Percentiles rank a stretch among this genome's conserved stretches.
These are phyloP conservation scores for Rhagium mordax DNA, from an alignment of 2,888 invertebrate genomes.

Conservation along the genomic window DNA sequence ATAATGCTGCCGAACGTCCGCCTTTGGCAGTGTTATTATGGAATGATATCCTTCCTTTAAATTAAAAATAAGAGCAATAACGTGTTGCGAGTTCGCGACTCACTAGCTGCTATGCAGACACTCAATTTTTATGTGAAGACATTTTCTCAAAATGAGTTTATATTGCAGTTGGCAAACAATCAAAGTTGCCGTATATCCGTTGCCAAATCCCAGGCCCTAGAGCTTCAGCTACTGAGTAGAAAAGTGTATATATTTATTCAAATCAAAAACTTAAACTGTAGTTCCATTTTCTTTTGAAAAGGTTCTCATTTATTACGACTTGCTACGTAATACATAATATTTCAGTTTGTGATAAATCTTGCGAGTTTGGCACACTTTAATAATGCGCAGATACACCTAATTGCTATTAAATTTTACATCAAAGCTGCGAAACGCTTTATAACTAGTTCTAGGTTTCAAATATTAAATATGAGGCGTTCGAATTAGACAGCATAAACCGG, in stretches of 20 bases:
- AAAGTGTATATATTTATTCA: background rate
- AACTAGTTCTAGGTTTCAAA: background rate
- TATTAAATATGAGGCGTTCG: background rate
- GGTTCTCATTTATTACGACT: background rate
- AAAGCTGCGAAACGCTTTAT: background rate
- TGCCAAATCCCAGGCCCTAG: background rate
- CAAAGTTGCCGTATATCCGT: constrained; percentile 3
- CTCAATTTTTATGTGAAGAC: background rate
- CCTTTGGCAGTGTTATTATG: background rate
- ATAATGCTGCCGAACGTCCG: constrained; percentile 1
- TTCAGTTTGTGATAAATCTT: background rate
- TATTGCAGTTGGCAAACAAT: constrained; percentile 21
- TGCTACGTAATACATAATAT: background rate
- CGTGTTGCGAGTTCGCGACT: background rate
- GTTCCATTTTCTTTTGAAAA: background rate
- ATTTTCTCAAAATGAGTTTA: constrained; percentile 11
- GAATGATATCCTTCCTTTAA: background rate
- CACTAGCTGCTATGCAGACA: background rate
- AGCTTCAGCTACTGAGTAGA: background rate
- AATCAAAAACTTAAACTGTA: background rate
- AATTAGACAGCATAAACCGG: background rate
- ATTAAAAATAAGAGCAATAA: constrained; percentile 19
- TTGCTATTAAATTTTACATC: background rate
- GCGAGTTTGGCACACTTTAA: background rate
- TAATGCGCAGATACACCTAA: background rate